Evolutionary conservation across 2,113 vertebrate species (phyloP).

Genomic region (Takifugu flavidus): DNA sequence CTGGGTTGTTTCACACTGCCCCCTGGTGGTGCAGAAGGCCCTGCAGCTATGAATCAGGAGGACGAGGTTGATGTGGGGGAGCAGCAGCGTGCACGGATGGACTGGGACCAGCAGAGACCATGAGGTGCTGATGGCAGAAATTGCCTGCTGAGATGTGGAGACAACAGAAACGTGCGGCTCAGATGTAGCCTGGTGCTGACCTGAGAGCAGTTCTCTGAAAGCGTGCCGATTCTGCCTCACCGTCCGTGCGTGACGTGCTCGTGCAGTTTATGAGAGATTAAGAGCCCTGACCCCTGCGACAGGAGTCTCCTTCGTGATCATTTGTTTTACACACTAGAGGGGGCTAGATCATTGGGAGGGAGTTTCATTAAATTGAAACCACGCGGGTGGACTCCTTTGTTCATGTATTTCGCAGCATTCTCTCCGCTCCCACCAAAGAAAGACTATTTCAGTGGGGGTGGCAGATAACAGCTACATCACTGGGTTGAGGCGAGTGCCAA

Average conservation of each 20-base stretch:
- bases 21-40: constrained; percentile 56
- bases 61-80: constrained; percentile 16
- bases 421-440: background rate
- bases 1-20: constrained; percentile 68
- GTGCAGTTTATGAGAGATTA: constrained; percentile 10
- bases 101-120: too few species aligned
- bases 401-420: constrained; percentile 6
- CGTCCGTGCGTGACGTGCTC: constrained; percentile 5
- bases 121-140: constrained; percentile 10
- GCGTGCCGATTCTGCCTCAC: constrained; percentile 6
- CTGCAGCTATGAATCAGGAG: background rate
- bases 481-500: constrained; percentile 44
- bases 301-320: constrained; percentile 35
- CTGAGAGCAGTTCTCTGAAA: constrained; percentile 7
- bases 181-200: constrained; percentile 1
- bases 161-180: background rate
- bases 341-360: constrained; percentile 69
- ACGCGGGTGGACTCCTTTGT: constrained; percentile 10
- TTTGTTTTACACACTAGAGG: constrained; percentile 66
- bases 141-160: background rate
- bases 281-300: constrained; percentile 10
- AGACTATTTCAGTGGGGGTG: constrained; percentile 15
- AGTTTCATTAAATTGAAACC: constrained; percentile 33
- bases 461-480: constrained; percentile 40
- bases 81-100: constrained; percentile 20